Percentiles rank a stretch among this genome's conserved stretches.
phyloP scores from a whole-genome alignment of 2,797 vertebrate species.

The Balearica regulorum region DNA sequence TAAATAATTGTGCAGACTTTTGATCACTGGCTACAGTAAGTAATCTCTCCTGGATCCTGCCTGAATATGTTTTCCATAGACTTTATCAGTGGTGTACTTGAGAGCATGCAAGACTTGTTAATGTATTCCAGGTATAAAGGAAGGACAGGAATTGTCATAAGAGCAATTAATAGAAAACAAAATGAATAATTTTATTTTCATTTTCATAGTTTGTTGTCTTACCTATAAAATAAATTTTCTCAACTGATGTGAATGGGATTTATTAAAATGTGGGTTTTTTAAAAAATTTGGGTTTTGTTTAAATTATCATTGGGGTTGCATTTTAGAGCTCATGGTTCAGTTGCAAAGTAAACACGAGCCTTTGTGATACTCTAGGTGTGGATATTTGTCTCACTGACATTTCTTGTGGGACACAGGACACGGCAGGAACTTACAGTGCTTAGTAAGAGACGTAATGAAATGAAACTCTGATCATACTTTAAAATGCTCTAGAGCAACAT shows the following conservation, averaged over 20 bases:
- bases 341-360: background rate
- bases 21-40: background rate
- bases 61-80: background rate
- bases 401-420: background rate
- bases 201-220: background rate
- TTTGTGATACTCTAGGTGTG: background rate
- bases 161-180: background rate
- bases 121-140: background rate
- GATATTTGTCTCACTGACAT: background rate
- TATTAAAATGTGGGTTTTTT: background rate
- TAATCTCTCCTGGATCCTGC: background rate
- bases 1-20: background rate
- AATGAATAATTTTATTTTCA: background rate
- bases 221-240: background rate
- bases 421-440: background rate
- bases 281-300: rapidly evolving
- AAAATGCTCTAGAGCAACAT: background rate
- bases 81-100: background rate
- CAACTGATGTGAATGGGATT: background rate
- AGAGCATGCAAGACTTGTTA: background rate
- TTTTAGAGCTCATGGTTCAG: background rate
- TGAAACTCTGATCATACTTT: background rate
- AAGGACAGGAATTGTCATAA: background rate
- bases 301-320: background rate
- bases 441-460: background rate